Percentiles rank a stretch among this genome's conserved stretches.
Evolutionary conservation across 2,888 invertebrate genomes (phyloP).

Genomic region (Iphiclides podalirius): DNA sequence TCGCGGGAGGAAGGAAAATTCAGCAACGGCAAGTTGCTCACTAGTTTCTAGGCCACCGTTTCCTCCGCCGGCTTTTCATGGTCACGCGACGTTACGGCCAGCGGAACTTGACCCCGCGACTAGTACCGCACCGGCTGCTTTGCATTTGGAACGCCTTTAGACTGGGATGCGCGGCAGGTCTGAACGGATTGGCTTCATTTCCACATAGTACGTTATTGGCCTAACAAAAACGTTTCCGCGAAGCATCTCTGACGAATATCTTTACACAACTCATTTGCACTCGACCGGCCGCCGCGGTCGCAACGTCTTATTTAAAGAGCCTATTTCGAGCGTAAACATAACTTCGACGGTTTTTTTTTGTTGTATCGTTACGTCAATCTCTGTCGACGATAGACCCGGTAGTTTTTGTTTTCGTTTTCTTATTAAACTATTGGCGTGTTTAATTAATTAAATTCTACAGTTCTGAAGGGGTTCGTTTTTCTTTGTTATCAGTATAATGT

Average conservation of each 20-base stretch:
- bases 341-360: conserved; percentile 13
- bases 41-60: conserved; percentile 50
- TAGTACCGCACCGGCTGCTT: not conserved
- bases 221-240: conserved; percentile 57
- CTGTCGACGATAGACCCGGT: conserved; percentile 13
- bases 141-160: not conserved
- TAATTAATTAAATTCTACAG: not conserved
- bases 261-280: conserved; percentile 62
- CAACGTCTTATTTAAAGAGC: conserved; percentile 31
- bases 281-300: conserved; percentile 38
- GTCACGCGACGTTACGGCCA: conserved; percentile 40
- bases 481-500: not conserved
- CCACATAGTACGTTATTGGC: conserved; percentile 45
- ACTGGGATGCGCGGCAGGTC: conserved; percentile 34
- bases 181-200: conserved; percentile 35
- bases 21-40: conserved; percentile 40
- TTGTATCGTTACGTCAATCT: conserved; percentile 27
- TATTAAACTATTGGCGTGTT: not conserved
- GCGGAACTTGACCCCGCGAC: conserved; percentile 29
- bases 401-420: not conserved
- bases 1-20: conserved; percentile 47
- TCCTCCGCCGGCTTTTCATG: conserved; percentile 48
- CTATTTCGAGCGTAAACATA: conserved; percentile 32
- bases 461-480: not conserved
- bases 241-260: conserved; percentile 46